Evolutionary conservation across 2,113 vertebrate genomes (phyloP), one percentile per base, ranked within the genome.

Genomic region (Casuarius casuarius): DNA sequence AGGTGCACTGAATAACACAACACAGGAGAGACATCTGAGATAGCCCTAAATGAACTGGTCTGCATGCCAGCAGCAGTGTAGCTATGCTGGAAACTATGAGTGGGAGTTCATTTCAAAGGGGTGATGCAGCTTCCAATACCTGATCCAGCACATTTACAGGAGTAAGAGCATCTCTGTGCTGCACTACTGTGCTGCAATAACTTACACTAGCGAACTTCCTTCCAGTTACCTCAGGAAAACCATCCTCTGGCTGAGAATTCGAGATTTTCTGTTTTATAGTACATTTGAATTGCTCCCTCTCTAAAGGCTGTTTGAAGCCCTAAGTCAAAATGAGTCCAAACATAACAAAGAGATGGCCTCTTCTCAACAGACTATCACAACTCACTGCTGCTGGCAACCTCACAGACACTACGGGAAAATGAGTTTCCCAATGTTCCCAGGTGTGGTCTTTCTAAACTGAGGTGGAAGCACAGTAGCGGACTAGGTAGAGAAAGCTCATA

Each of bases 11-110:
- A 52, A 23, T 7, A 70, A 28, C 0, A 1, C 14, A 70, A 42
- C 0, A 0, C 52, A 76, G 44, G 5, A 90, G 20, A 25, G 35
- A 25, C n/a, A 38, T 38, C 23, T 9, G n/a, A 35, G 29, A 22
- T 42, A 73, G 21, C 11, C 13, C 28, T 68, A 61, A 38, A 6
- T 18, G 15, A 87, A 44, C 49, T 71, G 13, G 11, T 35, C 16
- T 84, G 48, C 31, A 20, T 65, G 29, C 18, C 48, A 78, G 35
- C 51, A 87, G 28, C 35, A 89, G 46, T 19, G 29, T 31, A 28
- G 48, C 31, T 76, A 4, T 33, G 31, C 71, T 92, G 75, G 52
- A 85, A 94, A 88, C 48, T 23, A 28, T 9, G 7, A 91, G 31
- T 56, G 31, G 25, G 78, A 63, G 0, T 1, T 31, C 18, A 68